These are phyloP conservation scores for Lasioglossum vierecki DNA, from an alignment of 2,888 invertebrate genomes.

Conservation along the genomic window DNA sequence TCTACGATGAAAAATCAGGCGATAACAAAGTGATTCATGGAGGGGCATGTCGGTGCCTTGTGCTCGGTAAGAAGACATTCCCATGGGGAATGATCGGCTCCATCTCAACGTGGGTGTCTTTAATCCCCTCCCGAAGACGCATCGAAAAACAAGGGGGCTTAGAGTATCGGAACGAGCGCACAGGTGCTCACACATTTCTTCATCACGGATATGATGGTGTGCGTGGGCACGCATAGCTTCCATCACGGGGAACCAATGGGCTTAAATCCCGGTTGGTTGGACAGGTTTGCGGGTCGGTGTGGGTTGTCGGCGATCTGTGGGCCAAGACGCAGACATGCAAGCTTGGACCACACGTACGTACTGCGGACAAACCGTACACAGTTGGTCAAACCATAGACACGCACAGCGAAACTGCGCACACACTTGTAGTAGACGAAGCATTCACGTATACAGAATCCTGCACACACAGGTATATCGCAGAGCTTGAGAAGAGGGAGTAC, in stretches of 20 bases:
- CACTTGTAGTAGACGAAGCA: neutral
- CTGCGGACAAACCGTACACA: neutral
- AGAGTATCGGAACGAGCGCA: slow-evolving; percentile 36
- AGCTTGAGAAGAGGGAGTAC: neutral
- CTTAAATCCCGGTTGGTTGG: slow-evolving; percentile 82
- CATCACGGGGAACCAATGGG: slow-evolving; percentile 78
- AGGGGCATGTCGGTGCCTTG: neutral
- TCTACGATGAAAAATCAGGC: neutral
- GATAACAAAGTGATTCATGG: neutral
- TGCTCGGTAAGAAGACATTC: slow-evolving; percentile 11
- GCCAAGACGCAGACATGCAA: neutral
- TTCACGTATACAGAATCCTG: neutral
- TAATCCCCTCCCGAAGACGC: slow-evolving; percentile 16
- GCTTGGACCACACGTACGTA: slow-evolving; percentile 5
- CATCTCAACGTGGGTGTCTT: slow-evolving; percentile 51
- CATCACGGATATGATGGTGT: slow-evolving; percentile 26
- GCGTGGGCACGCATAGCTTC: slow-evolving; percentile 64
- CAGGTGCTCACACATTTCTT: slow-evolving; percentile 60
- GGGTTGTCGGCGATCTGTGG: slow-evolving; percentile 23
- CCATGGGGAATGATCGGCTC: slow-evolving; percentile 14
- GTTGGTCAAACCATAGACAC: neutral
- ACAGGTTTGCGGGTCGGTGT: slow-evolving; percentile 71
- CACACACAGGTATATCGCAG: neutral
- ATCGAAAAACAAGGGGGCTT: slow-evolving; percentile 9
- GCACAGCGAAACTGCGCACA: neutral